A percentile compares a stretch with the other conserved stretches of the same genome.
Evolutionary conservation across 2,888 invertebrate genomes (phyloP).

Genomic region (Tinea trinotella): DNA sequence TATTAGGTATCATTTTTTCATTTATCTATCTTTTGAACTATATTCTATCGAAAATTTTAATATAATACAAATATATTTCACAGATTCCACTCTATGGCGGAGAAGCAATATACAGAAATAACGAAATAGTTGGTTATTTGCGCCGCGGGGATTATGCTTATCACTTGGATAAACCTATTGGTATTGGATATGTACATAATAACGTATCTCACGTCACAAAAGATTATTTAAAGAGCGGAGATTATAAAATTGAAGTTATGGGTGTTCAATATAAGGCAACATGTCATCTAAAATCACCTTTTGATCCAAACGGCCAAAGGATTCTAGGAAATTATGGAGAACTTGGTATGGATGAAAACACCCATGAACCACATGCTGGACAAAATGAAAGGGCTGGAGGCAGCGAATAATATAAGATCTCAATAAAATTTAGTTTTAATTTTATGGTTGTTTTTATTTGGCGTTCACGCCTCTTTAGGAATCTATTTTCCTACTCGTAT

Average conservation of each 20-base stretch:
- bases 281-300: slow-evolving; percentile 81
- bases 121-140: slow-evolving; percentile 82
- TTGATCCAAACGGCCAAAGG: slow-evolving; percentile 84
- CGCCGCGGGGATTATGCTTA: slow-evolving; percentile 86
- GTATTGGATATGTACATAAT: slow-evolving; percentile 72
- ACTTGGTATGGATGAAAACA: slow-evolving; percentile 50
- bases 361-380: slow-evolving; percentile 56
- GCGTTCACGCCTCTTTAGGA: too few species aligned
- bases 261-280: slow-evolving; percentile 80
- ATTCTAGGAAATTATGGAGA: slow-evolving; percentile 78
- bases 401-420: slow-evolving; percentile 45
- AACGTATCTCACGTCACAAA: slow-evolving; percentile 75
- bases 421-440: slow-evolving; percentile 6
- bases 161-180: slow-evolving; percentile 67
- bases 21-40: too few species aligned
- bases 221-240: slow-evolving; percentile 78
- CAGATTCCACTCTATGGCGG: slow-evolving; percentile 86
- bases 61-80: too few species aligned
- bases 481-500: too few species aligned
- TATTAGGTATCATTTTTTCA: too few species aligned
- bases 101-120: slow-evolving; percentile 87
- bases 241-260: slow-evolving; percentile 86
- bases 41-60: too few species aligned
- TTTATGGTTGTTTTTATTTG: background rate
- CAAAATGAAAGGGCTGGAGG: slow-evolving; percentile 64